phyloP scores from a whole-genome alignment of 1,140 invertebrate species.

The Apis laboriosa region DNA sequence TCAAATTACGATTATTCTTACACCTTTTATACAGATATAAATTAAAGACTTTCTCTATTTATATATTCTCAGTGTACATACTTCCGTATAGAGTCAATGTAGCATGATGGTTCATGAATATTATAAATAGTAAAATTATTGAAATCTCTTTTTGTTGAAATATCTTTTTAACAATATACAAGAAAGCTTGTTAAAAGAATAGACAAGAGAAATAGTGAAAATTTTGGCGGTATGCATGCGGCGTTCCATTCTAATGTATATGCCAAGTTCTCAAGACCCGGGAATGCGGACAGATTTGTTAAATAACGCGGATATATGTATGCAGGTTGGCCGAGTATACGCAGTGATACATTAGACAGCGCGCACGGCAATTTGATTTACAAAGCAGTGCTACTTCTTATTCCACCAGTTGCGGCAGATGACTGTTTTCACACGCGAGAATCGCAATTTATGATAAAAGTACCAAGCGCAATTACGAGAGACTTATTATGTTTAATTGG shows the following conservation, averaged over 20 bases:
- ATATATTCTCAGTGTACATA: background rate
- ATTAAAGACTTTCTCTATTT: too few relatives aligned
- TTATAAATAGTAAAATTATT: background rate
- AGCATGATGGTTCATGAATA: background rate
- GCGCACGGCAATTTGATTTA: conserved; percentile 35
- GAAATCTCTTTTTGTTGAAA: background rate
- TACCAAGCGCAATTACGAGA: background rate
- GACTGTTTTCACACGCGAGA: conserved; percentile 55
- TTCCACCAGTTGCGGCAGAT: conserved; percentile 16
- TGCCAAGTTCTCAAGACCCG: background rate
- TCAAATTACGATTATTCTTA: too few relatives aligned
- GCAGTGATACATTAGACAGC: background rate
- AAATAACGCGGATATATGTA: conserved; percentile 24
- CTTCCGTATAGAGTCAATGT: background rate
- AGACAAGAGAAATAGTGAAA: background rate
- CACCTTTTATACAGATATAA: too few relatives aligned
- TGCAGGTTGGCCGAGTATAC: conserved; percentile 9
- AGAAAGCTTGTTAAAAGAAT: too few relatives aligned
- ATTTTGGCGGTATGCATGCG: background rate
- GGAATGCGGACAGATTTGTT: conserved; percentile 40
- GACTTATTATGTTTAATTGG: conserved; percentile 12
- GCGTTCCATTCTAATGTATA: background rate
- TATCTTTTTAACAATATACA: background rate
- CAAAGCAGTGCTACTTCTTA: conserved; percentile 44
- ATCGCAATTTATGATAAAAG: conserved; percentile 6